These are phyloP conservation scores for Tetramorium alpestre DNA, from an alignment of 1,140 invertebrate genomes.

Conservation along the genomic window DNA sequence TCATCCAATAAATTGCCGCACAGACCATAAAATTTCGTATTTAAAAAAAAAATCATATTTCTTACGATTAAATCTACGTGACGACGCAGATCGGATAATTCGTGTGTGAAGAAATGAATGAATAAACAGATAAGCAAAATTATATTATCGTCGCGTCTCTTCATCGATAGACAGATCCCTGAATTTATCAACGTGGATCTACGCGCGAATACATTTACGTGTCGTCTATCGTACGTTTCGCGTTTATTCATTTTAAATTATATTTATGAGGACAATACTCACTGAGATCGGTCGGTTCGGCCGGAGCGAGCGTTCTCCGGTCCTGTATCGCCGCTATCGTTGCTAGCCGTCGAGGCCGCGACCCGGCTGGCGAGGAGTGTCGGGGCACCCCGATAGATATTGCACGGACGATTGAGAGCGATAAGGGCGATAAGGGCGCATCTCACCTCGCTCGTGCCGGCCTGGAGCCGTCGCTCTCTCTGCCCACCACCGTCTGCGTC, in stretches of 20 bases:
- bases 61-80: conserved; percentile 21
- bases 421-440: conserved; percentile 78
- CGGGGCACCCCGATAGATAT: conserved; percentile 77
- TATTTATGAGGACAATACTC: background rate
- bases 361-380: conserved; percentile 63
- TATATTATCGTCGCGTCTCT: background rate
- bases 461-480: conserved; percentile 77
- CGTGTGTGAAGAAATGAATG: background rate
- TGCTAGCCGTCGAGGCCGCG: conserved; percentile 47
- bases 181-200: background rate
- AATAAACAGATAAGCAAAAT: background rate
- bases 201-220: background rate
- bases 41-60: conserved; percentile 4
- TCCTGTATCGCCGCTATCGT: conserved; percentile 58
- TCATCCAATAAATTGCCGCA: conserved; percentile 15
- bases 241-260: background rate
- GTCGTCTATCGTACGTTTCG: background rate
- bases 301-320: conserved; percentile 52
- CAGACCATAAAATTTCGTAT: conserved; percentile 12
- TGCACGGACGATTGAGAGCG: conserved; percentile 79
- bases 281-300: conserved; percentile 32
- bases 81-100: background rate
- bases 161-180: background rate
- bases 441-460: conserved; percentile 79
- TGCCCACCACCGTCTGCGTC: conserved; percentile 80